Evolutionary conservation across 2,797 vertebrate species (phyloP).

Genomic region (Halcyon chelicuti): DNA sequence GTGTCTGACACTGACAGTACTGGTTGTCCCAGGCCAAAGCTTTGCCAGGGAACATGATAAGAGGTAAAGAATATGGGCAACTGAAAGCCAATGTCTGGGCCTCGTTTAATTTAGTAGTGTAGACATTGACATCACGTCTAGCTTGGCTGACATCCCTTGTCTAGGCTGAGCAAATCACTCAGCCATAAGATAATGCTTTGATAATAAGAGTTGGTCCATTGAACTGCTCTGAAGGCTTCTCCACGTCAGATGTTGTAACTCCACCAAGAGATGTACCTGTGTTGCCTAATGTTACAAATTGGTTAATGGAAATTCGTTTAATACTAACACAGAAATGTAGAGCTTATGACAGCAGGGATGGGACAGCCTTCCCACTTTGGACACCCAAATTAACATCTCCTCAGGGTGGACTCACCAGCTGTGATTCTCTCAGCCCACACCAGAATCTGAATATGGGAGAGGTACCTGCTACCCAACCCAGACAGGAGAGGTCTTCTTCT

Average conservation of each 20-base stretch:
- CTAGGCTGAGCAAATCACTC: not conserved
- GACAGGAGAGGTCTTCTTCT: not conserved
- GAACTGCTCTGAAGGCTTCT: not conserved
- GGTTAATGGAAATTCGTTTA: not conserved
- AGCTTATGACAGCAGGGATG: not conserved
- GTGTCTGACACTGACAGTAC: not conserved
- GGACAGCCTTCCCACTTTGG: not conserved
- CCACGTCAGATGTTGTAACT: not conserved
- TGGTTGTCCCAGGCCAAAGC: not conserved
- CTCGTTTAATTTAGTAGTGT: not conserved
- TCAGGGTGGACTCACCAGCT: not conserved
- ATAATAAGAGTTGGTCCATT: not conserved
- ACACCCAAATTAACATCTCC: not conserved
- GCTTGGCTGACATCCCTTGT: not conserved
- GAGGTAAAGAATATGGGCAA: not conserved
- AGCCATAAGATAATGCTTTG: not conserved
- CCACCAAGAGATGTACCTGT: not conserved
- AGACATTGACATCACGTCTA: not conserved
- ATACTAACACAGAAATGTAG: not conserved
- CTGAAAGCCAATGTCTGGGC: not conserved
- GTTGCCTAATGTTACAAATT: not conserved
- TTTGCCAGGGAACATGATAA: not conserved
- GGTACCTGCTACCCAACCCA: not conserved
- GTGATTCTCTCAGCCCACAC: not conserved
- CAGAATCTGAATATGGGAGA: not conserved